phyloP scores from a whole-genome alignment of 2,888 invertebrate species.

The Cheilosia scutellata region DNA sequence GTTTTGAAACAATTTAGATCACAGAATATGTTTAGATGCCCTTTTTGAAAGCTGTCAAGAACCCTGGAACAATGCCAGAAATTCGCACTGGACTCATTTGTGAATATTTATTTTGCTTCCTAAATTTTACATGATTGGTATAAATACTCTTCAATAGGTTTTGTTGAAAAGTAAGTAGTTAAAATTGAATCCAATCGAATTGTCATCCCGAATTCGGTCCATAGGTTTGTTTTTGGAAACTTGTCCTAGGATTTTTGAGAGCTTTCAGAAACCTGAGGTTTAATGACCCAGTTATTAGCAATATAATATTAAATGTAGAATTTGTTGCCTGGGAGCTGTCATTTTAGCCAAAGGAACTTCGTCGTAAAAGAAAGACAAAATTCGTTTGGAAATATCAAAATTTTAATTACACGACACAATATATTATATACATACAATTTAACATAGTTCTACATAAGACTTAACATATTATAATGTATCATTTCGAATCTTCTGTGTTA shows the following conservation, averaged over 20 bases:
- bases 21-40: conserved; percentile 74
- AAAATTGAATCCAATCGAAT: not conserved
- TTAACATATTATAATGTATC: no score
- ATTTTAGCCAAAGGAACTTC: conserved; percentile 27
- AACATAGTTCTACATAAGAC: no score
- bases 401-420: not conserved
- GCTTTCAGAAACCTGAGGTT: conserved; percentile 48
- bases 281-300: conserved; percentile 3
- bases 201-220: conserved; percentile 21
- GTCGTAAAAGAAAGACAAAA: conserved; percentile 1
- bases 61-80: conserved; percentile 49
- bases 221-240: conserved; percentile 38
- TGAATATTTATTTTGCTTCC: not conserved
- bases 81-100: conserved; percentile 29
- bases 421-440: no score
- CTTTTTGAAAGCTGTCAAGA: conserved; percentile 60
- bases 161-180: no score
- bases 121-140: no score
- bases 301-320: not conserved
- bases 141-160: no score
- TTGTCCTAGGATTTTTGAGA: conserved; percentile 68
- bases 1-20: conserved; percentile 70
- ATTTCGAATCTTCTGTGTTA: no score
- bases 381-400: conserved; percentile 28
- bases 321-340: conserved; percentile 8